These are phyloP conservation scores for Littorina saxatilis DNA, from an alignment of 1,140 invertebrate species.

Conservation along the genomic window DNA sequence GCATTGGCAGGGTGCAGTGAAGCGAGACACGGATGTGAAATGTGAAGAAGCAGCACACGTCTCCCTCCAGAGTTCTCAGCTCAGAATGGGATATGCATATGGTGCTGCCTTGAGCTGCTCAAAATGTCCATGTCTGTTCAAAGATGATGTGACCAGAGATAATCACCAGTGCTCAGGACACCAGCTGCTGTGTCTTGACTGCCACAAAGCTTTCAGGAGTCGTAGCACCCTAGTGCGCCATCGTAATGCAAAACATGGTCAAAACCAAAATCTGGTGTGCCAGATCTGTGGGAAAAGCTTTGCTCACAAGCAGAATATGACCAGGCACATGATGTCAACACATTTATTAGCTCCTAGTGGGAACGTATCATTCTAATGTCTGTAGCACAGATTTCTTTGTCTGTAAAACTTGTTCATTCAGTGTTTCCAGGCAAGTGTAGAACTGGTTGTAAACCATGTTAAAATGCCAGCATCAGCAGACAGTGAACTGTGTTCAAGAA, in stretches of 20 bases:
- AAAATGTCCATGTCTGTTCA: background rate
- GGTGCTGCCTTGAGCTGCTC: background rate
- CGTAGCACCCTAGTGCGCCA: conserved; percentile 7
- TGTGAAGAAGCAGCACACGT: too few species aligned
- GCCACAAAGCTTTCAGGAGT: background rate
- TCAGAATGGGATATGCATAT: background rate
- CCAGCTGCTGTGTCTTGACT: conserved; percentile 4
- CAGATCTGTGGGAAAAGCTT: background rate
- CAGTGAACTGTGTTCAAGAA: too few species aligned
- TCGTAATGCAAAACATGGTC: conserved; percentile 20
- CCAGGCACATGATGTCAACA: background rate
- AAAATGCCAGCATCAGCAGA: too few species aligned
- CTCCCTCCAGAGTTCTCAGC: background rate
- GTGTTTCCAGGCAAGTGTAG: too few species aligned
- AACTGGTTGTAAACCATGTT: too few species aligned
- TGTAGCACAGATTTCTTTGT: too few species aligned
- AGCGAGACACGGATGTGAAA: too few species aligned
- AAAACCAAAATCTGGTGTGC: conserved; percentile 1
- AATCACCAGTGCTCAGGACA: background rate
- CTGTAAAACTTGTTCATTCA: too few species aligned
- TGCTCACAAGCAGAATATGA: conserved; percentile 25
- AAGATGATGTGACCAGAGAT: background rate
- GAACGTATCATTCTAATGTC: too few species aligned
- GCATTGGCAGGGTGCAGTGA: too few species aligned
- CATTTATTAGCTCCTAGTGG: too few species aligned